These are phyloP conservation scores for Rhineura floridana DNA, from an alignment of 2,113 vertebrate species.

Conservation along the genomic window DNA sequence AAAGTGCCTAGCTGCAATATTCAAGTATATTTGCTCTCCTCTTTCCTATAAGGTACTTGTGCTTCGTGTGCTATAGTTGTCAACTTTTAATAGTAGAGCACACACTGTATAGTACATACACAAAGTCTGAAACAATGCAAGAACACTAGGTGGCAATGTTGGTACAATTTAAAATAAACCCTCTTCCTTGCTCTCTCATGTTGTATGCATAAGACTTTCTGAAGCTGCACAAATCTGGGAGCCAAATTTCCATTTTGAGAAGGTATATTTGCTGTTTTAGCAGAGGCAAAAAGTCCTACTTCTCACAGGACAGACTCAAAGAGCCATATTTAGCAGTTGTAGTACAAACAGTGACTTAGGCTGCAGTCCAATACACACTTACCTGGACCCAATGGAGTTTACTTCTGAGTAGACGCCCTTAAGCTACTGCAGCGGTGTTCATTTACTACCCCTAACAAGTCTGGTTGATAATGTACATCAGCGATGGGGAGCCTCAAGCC, in stretches of 20 bases:
- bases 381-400: too few relatives aligned
- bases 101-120: neutral
- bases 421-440: neutral
- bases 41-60: neutral
- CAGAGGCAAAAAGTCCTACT: neutral
- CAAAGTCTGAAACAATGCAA: neutral
- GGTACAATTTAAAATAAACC: conserved; percentile 67
- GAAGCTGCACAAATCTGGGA: accelerated
- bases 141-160: conserved; percentile 83
- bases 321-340: neutral
- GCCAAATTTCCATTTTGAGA: neutral
- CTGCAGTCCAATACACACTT: too few relatives aligned
- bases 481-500: too few relatives aligned
- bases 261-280: neutral
- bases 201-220: neutral
- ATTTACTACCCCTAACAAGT: neutral
- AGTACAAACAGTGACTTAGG: neutral
- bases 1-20: neutral
- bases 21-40: neutral
- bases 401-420: too few relatives aligned
- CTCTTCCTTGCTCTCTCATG: accelerated
- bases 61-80: accelerated
- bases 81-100: accelerated
- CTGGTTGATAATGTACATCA: too few relatives aligned
- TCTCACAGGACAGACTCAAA: neutral